Base-by-base conservation (phyloP, 2,113 vertebrate genomes). In the Galbula dea region DNA sequence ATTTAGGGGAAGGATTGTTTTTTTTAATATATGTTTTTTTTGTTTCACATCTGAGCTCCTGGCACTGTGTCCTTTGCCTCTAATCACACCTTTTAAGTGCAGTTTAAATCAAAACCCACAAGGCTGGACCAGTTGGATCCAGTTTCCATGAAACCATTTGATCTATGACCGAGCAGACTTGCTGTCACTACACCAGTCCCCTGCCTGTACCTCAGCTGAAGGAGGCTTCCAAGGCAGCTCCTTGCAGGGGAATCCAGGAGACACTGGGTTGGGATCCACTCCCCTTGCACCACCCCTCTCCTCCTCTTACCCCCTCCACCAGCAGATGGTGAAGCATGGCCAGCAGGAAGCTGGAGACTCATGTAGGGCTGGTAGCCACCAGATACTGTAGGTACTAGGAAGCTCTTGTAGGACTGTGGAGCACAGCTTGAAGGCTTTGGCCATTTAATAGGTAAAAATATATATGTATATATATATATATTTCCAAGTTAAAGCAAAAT, bases 101-200 rank as follows among this genome's bases (percentile, higher is more conserved):
- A 93, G 46, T 90, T 96, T 93, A 88, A 96, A 96, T 96, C 82
- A 91, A 89, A 94, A 46, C 76, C 76, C 39, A 1, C 86, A 67
- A 89, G 82, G 90, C 94, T 51, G 87, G 77, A 89, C 91, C 88
- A 92, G 95, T 94, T 93, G 84, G 91, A 96, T 96, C 93, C 92
- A 86, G 95, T 95, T 97, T 41, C 91, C 79, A 61, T 95, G 76
- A 94, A 96, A 75, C 92, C 92, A 79, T 88, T 86, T 83, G 94
- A 95, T 94, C 96, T 92, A 58, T 23, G 27, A 48, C 88, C 23
- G 93, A 96, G 89, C 93, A 96, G 93, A 94, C 86, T 95, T 74
- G 85, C 87, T 97, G 95, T 96, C 96, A 95, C 95, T 90, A 61
- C 51, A 86, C 94, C 93, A 93, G 90, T 69, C 57, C 92, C 92